Evolutionary conservation across 2,797 vertebrate species (phyloP).

Genomic region (Nannoperca australis): DNA sequence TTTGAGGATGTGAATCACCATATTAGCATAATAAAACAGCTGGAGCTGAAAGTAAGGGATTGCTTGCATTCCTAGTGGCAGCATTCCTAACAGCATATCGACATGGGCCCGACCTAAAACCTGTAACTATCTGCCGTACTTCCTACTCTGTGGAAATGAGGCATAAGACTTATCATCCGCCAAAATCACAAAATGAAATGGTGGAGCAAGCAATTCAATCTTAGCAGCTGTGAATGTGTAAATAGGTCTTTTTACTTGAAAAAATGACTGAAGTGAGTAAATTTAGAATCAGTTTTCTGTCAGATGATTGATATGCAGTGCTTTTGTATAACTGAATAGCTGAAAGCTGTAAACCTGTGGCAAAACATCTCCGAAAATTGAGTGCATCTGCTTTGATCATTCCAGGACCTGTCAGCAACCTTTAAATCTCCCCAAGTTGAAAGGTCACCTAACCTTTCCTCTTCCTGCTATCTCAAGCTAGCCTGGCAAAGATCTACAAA

Average conservation of each 20-base stretch:
- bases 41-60: no score
- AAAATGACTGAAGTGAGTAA: background rate
- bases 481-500: no score
- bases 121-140: no score
- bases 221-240: background rate
- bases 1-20: no score
- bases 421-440: background rate
- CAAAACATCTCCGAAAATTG: background rate
- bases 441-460: no score
- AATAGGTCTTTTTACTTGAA: background rate
- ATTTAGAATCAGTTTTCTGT: background rate
- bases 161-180: background rate
- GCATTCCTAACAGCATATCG: no score
- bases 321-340: background rate
- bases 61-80: no score
- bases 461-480: no score
- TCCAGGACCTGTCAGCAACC: background rate
- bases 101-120: no score
- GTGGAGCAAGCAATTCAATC: background rate
- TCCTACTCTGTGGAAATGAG: background rate
- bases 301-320: background rate
- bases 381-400: background rate
- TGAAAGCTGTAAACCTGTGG: no score
- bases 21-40: no score
- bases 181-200: background rate